Evolutionary conservation across 2,113 vertebrate species (phyloP), one percentile per base, ranked within the genome.

Genomic region (Monopterus albus): DNA sequence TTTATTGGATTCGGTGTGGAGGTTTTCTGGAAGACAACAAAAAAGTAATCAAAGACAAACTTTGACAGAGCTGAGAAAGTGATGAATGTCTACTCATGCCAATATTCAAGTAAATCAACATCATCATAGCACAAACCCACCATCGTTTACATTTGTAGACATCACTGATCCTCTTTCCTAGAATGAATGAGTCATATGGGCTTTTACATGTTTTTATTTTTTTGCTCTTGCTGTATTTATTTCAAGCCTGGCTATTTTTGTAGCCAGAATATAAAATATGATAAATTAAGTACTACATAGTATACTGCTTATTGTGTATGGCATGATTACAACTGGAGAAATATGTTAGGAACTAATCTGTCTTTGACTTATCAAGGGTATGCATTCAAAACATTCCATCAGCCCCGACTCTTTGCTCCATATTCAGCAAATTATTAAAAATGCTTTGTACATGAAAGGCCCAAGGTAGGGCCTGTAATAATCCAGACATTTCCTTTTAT

Each of bases 401-500:
- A n/a, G 42, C 40, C 47, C 6, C 31, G 14, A 39, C 10, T 43
- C 18, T 57, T 13, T 10, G 20, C 42, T 64, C 15, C 18, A 21
- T 69, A 33, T 55, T 71, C 58, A 47, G 61, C 31, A 79, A 75
- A 82, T 71, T 62, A 82, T 70, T 62, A 53, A 33, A 64, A 51
- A 72, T 66, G 36, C 83, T 79, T 73, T 71, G 55, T 56, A 38
- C 53, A 31, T 45, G 25, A 71, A 55, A 20, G n/a, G 47, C 53
- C 76, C 26, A 29, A 46, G 46, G 56, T 61, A 45, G 40, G n/a
- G 33, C 14, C 57, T 46, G 31, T 45, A 68, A 79, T 84, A 53
- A 83, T 72, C 68, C 53, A 72, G 75, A 67, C 39, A 60, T 31
- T 80, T 72, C n/a, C 33, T 51, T 79, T 84, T 39, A 58, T 72